Evolutionary conservation across 2,888 invertebrate genomes (phyloP).

Genomic region (Tinea pellionella): DNA sequence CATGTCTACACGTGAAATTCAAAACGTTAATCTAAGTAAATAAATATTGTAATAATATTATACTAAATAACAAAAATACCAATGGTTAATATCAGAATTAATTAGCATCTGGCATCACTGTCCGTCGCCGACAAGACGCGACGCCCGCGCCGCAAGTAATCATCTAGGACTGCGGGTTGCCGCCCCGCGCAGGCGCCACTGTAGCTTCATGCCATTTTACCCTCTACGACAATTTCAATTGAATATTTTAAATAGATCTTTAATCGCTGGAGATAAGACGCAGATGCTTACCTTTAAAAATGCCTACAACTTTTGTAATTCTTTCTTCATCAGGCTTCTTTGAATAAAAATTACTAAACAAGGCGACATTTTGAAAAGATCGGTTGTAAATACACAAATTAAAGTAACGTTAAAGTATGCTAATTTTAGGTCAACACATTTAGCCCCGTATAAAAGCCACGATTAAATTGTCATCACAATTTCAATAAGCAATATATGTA

Average conservation of each 20-base stretch:
- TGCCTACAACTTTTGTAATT: background rate
- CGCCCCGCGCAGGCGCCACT: constrained; percentile 11
- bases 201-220: constrained; percentile 4
- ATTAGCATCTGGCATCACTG: background rate
- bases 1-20: too few species aligned
- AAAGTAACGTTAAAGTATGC: too few species aligned
- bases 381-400: too few species aligned
- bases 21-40: too few species aligned
- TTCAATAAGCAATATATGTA: background rate
- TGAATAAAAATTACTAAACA: background rate
- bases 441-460: background rate
- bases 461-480: background rate
- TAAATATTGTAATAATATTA: too few species aligned
- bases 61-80: too few species aligned
- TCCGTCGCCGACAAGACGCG: constrained; percentile 5
- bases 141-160: constrained; percentile 10
- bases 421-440: too few species aligned
- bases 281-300: background rate
- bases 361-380: background rate
- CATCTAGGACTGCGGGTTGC: constrained; percentile 1
- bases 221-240: constrained; percentile 9
- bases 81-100: too few species aligned
- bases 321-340: background rate
- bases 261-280: constrained; percentile 2
- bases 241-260: constrained; percentile 6